Evolutionary conservation across 1,140 invertebrate genomes (phyloP).

Genomic region (Druon quercuslanigerum): DNA sequence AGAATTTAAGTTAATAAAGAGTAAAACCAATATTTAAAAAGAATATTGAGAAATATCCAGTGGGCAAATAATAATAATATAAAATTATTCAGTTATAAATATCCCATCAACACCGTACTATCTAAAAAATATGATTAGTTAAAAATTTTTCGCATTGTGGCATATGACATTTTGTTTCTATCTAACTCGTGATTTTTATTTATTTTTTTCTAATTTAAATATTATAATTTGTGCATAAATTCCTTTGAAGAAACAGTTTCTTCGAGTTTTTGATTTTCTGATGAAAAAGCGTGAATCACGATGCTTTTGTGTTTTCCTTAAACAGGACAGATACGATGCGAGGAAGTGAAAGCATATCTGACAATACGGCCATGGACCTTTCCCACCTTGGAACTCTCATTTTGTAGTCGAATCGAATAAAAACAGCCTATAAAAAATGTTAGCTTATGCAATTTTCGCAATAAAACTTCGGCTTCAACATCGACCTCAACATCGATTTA

Average conservation of each 20-base stretch:
- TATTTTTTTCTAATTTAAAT: no score
- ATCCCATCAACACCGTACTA: no score
- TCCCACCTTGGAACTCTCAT: conserved; percentile 44
- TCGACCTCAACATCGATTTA: neutral
- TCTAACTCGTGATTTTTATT: no score
- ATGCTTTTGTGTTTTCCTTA: conserved; percentile 40
- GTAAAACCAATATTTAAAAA: no score
- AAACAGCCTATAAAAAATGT: conserved; percentile 41
- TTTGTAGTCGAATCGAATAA: conserved; percentile 45
- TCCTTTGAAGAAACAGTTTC: neutral
- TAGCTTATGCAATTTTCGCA: conserved; percentile 36
- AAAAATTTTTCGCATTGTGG: no score
- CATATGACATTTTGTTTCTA: no score
- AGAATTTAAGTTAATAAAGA: no score
- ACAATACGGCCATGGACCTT: conserved; percentile 58
- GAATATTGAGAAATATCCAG: no score
- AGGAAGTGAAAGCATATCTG: conserved; percentile 66
- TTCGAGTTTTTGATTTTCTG: neutral
- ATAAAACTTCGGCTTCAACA: neutral
- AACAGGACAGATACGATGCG: conserved; percentile 42
- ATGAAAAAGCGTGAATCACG: conserved; percentile 32
- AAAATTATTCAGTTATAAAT: no score
- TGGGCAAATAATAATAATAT: no score
- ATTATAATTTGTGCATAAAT: neutral
- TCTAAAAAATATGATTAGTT: no score